Base-by-base conservation (phyloP, 2,888 invertebrate genomes). In the Pandemis corylana region DNA sequence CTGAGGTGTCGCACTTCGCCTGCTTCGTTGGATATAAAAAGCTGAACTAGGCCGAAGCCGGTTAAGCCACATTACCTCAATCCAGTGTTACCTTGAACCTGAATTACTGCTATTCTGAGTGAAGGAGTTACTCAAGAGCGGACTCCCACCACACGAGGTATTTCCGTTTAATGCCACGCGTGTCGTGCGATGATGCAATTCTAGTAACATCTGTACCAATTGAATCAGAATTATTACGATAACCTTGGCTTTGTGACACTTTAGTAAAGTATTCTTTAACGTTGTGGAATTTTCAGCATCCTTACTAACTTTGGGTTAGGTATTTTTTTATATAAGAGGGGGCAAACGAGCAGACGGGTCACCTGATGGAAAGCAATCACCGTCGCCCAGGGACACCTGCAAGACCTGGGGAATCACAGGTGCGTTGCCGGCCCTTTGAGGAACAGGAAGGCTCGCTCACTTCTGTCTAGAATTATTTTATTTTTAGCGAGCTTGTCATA, bases 11-110 rank as follows among this genome's bases (percentile, higher is more conserved):
- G 84, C 83, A 87, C 87, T 85, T 84, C 28, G 28, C 28, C 28
- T 2, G 28, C 84, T 81, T 83, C 84, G 84, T 88, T 87, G 87
- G 87, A 80, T 84, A 80, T 84, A 66, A 72, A 42, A 51, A 56
- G 67, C 41, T 41, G 4, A 36, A 36, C 49, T 61, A 44, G 49
- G 20, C 36, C 20, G n/a, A 53, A 72, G 49, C 67, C 67, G 72
- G 61, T 67, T 20, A 15, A 67, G 51, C 61, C 49, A 65, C 42
- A 53, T 67, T 28, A 59, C 44, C 59, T 59, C 46, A 44, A 62
- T 36, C 62, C 46, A 67, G 51, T n/a, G n/a, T 51, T 53, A 68
- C 68, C 72, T 72, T 72, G 72, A 72, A 72, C 72, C 72, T 68
- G 68, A 72, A 68, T 72, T 72, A 72, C 61, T 51, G 59, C 6